Base-by-base conservation (phyloP, 2,888 invertebrate species). In the Serripes groenlandicus region DNA sequence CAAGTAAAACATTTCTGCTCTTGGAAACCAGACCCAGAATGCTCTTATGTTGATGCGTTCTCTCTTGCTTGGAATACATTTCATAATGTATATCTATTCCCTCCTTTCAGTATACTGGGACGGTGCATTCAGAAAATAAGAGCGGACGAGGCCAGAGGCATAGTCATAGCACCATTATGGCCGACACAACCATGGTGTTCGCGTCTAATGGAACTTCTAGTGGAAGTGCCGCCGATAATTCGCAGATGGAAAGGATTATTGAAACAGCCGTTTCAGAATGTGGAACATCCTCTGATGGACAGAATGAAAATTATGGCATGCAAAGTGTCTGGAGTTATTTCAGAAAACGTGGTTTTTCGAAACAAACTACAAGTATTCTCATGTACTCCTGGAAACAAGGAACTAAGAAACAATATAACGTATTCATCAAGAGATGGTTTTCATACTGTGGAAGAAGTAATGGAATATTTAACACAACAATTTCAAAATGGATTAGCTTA, bases 391-490 rank as follows among this genome's bases (percentile, higher is more conserved):
- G 85, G 83, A 52, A 71, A 54, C 35, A 26, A n/a, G 56, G 66
- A 32, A 87, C 85, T 26, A 69, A 78, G 32, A 79, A 83, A 52
- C 77, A 83, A 74, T 85, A 85, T 56, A n/a, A 73, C 28, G 37
- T 42, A 23, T 73, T 60, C 28, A 58, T 73, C 28, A 26, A 21
- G 18, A 73, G 60, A 60, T 79, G 73, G 83, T 76, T 78, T 56
- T 23, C 32, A 26, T 74, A 64, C 64, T 71, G 52, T 69, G 52
- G 32, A 49, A 23, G 52, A 49, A 15, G 30, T 69, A 52, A 69
- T 69, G 26, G 49, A 69, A n/a, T 69, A 52, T 69, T n/a, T 62
- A 9, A 30, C 62, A 32, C 21, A 62, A 30, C 34, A 23, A n/a
- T 62, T 21, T 30, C 15, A 62, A 34, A 23, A 69, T 9, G 69